Conservation (phyloP, 2,888 invertebrate species). For the Pemphredon lugubris region DNA sequence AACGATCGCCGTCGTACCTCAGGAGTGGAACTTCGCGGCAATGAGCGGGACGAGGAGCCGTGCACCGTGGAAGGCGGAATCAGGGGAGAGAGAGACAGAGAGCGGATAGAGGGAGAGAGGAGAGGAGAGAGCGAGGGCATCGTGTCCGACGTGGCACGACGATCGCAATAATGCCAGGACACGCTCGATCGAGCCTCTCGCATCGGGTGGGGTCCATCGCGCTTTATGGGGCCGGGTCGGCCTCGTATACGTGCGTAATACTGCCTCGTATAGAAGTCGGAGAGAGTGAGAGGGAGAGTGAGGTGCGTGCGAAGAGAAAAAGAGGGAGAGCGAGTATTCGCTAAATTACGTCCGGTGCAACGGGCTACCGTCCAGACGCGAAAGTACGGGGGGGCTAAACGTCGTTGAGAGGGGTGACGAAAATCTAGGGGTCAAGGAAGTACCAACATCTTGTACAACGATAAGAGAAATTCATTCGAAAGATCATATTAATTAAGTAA, state of each 20-base stretch:
- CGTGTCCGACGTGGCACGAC: constrained; percentile 60
- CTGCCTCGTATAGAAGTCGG: constrained; percentile 48
- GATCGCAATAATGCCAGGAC: constrained; percentile 71
- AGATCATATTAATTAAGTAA: too few species aligned
- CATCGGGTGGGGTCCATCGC: constrained; percentile 71
- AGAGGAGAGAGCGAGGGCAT: constrained; percentile 9
- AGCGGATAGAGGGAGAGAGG: not conserved
- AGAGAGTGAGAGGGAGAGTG: too few species aligned
- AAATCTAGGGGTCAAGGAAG: too few species aligned
- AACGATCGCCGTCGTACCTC: too few species aligned
- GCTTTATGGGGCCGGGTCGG: constrained; percentile 59
- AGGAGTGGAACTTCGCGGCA: too few species aligned
- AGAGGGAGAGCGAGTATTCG: constrained; percentile 44
- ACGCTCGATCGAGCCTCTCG: constrained; percentile 74
- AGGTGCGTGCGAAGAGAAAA: constrained; percentile 22
- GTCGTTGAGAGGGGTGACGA: too few species aligned
- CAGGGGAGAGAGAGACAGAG: not conserved
- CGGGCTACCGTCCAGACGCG: constrained; percentile 31
- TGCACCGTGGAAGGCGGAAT: too few species aligned
- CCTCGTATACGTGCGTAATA: constrained; percentile 49
- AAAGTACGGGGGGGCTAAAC: not conserved
- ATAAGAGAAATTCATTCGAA: too few species aligned
- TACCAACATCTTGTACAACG: too few species aligned
- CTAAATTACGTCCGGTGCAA: constrained; percentile 63
- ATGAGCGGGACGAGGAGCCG: too few species aligned